Base-by-base conservation (phyloP, 2,888 invertebrate genomes). In the Eupeodes luniger region DNA sequence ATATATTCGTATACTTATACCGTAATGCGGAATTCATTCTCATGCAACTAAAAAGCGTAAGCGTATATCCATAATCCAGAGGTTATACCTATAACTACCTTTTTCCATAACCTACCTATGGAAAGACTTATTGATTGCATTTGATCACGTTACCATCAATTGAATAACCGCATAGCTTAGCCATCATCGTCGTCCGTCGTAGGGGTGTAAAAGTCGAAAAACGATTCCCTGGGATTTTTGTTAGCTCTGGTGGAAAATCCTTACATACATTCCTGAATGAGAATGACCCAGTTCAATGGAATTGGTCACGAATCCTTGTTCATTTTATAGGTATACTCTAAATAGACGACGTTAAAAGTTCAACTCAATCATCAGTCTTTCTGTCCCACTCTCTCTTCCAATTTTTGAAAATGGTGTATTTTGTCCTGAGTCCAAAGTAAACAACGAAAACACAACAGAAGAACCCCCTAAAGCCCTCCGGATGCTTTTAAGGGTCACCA, bases 401-500 rank as follows among this genome's bases (percentile, higher is more conserved):
- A 5, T 57, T 3, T 40, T 27, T 27, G 27, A 27, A 36, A 62
- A 40, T 62, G 40, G 16, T 27, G 40, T 40, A 40, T 47, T 51
- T 64, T 49, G 57, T 51, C 34, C 53, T 19, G 67, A 44, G n/a
- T 61, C 47, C 53, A 84, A 36, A 76, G 77, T 81, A 88, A 80
- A 88, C 80, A 77, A 19, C 19, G 44, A 64, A 40, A 40, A 40
- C 19, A 47, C 19, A 57, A 66, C 70, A 69, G 61, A 55, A 57
- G 59, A 87, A 80, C 66, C 55, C 70, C 70, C 77, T 11, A 72
- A 85, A 75, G 53, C 74, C 79, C 19, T 66, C 77, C 80, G 85
- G 81, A 88, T 81, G 81, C 88, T 88, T 88, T 88, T 85, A 88
- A 85, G 81, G 85, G 88, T 75, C 88, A 88, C 88, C 88, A 88